phyloP scores from a whole-genome alignment of 2,888 invertebrate genomes.

The Masnerella sp. region DNA sequence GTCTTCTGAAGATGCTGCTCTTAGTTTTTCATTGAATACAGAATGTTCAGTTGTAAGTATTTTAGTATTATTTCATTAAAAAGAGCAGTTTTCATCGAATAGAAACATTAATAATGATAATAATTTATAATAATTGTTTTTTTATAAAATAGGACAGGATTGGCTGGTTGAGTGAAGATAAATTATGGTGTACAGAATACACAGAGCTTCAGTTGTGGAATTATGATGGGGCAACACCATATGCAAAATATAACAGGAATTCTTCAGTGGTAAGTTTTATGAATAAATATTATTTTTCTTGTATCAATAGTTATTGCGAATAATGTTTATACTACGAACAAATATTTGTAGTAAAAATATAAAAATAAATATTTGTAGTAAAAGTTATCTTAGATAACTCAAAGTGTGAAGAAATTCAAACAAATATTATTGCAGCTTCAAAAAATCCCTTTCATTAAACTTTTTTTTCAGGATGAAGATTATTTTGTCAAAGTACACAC shows the following conservation, averaged over 20 bases:
- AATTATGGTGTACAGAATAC: slow-evolving; percentile 84
- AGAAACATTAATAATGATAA: background rate
- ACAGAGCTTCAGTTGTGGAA: slow-evolving; percentile 86
- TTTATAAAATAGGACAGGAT: slow-evolving; percentile 77
- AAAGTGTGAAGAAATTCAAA: background rate
- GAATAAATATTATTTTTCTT: too few species aligned
- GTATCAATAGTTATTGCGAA: too few species aligned
- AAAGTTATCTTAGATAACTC: too few species aligned
- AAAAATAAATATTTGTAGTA: too few species aligned
- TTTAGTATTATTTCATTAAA: too few species aligned
- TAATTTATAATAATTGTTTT: too few species aligned
- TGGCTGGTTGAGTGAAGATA: slow-evolving; percentile 77
- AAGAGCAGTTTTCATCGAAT: too few species aligned
- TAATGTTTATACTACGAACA: too few species aligned
- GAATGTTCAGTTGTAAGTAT: slow-evolving; percentile 84
- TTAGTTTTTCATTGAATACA: slow-evolving; percentile 86
- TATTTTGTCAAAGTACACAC: slow-evolving; percentile 83
- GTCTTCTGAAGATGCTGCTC: slow-evolving; percentile 87
- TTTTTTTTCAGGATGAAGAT: slow-evolving; percentile 41
- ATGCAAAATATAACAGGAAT: slow-evolving; percentile 78
- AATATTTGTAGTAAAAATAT: too few species aligned
- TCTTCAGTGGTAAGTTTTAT: slow-evolving; percentile 75
- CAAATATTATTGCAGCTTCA: too few species aligned
- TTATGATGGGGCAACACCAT: slow-evolving; percentile 81
- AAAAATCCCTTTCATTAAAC: too few species aligned